Evolutionary conservation across 92 coral and sea anemone genomes (phyloP).

Genomic region (Phenganax marumi): DNA sequence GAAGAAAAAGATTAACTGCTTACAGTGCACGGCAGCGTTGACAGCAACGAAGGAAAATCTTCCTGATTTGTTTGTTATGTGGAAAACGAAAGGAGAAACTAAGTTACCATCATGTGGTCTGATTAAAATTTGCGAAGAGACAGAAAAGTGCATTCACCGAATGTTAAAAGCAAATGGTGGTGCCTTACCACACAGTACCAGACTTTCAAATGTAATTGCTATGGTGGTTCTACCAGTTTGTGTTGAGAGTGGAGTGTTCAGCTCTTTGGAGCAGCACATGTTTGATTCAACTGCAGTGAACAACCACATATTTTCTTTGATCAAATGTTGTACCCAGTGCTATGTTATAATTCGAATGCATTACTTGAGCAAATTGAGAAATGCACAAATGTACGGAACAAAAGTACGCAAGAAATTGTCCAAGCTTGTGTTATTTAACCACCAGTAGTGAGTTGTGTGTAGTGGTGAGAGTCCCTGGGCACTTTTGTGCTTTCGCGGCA

Average conservation of each 20-base stretch:
- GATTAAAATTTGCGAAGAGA: too few relatives aligned
- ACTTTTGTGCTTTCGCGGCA: not conserved
- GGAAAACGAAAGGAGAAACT: too few relatives aligned
- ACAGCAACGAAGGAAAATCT: too few relatives aligned
- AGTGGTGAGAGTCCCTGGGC: not conserved
- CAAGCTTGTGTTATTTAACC: not conserved
- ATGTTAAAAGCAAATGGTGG: not conserved
- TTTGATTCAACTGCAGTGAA: not conserved
- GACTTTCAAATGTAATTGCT: not conserved
- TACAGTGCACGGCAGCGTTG: too few relatives aligned
- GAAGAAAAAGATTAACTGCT: too few relatives aligned
- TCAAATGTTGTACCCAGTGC: not conserved
- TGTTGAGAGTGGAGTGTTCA: not conserved
- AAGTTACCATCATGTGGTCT: too few relatives aligned
- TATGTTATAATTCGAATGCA: not conserved
- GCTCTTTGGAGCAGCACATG: not conserved
- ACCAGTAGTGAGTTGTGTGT: not conserved
- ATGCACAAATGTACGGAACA: not conserved
- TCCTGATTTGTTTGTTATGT: too few relatives aligned
- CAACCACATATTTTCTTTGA: constrained; percentile 6
- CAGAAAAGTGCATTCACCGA: not conserved
- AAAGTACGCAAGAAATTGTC: not conserved
- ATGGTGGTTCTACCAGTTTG: not conserved
- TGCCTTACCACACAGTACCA: not conserved
- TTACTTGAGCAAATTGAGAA: not conserved